Conservation (phyloP, 1,140 invertebrate species). For the Tetranychus cinnabarinus region DNA sequence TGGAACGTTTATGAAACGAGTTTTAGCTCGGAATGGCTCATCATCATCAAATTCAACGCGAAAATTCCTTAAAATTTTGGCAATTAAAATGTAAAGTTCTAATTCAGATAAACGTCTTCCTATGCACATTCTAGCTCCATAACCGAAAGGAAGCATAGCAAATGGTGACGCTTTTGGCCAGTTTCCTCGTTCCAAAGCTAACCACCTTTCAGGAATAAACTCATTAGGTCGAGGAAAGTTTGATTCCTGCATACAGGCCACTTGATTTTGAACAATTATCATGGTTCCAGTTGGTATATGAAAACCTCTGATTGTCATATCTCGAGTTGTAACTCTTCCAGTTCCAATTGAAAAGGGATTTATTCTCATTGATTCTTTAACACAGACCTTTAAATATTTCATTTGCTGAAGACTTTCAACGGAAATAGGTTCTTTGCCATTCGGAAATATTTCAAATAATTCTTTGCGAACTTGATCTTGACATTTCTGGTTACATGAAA, state of each 20-base stretch:
- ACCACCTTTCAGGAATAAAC: conserved; percentile 45
- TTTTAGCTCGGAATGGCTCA: conserved; percentile 16
- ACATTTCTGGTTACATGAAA: conserved; percentile 20
- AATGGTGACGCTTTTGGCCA: conserved; percentile 27
- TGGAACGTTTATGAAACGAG: conserved; percentile 20
- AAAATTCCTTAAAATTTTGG: conserved; percentile 24
- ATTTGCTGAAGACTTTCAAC: neutral
- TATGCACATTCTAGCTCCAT: conserved; percentile 54
- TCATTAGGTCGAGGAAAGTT: conserved; percentile 11
- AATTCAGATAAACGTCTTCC: conserved; percentile 55
- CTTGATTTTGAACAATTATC: conserved; percentile 16
- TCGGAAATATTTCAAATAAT: conserved; percentile 13
- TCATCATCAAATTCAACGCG: conserved; percentile 20
- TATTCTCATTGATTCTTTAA: conserved; percentile 16
- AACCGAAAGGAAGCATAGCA: conserved; percentile 51
- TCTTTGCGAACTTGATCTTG: conserved; percentile 22
- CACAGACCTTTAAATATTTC: conserved; percentile 13
- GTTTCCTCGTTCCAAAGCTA: conserved; percentile 24
- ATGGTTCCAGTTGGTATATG: conserved; percentile 14
- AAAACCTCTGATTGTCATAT: conserved; percentile 13
- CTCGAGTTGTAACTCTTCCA: conserved; percentile 12
- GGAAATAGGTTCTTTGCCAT: neutral
- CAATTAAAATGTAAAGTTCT: conserved; percentile 46
- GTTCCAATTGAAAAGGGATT: conserved; percentile 13
- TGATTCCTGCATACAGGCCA: conserved; percentile 8